Evolutionary conservation across 2,888 invertebrate genomes (phyloP).

Genomic region (Boloria selene): DNA sequence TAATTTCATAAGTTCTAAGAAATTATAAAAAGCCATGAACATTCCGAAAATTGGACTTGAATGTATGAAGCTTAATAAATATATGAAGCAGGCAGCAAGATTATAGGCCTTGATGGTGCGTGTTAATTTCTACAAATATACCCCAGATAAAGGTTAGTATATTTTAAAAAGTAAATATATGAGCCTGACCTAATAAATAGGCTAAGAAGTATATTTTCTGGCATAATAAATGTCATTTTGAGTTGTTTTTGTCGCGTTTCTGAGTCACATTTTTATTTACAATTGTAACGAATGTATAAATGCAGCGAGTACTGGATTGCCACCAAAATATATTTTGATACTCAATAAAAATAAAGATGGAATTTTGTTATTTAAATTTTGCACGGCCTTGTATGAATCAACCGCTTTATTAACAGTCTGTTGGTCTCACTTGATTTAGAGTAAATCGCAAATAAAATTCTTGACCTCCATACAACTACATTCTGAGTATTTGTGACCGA

Average conservation of each 20-base stretch:
- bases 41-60: no score
- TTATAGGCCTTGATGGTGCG: no score
- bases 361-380: conserved; percentile 23
- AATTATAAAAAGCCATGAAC: no score
- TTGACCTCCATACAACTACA: conserved; percentile 38
- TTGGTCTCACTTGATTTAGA: conserved; percentile 32
- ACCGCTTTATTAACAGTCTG: conserved; percentile 36
- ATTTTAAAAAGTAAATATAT: no score
- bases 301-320: conserved; percentile 7
- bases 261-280: conserved; percentile 18
- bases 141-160: no score
- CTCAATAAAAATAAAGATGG: conserved; percentile 24
- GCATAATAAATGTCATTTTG: conserved; percentile 14
- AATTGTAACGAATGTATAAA: conserved; percentile 16
- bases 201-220: conserved; percentile 12
- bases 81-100: no score
- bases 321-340: conserved; percentile 23
- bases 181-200: neutral
- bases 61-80: no score
- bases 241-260: neutral
- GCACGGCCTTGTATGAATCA: conserved; percentile 38
- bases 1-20: no score
- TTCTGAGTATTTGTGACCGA: conserved; percentile 29
- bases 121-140: no score
- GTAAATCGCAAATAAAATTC: conserved; percentile 39